Evolutionary conservation across 2,888 invertebrate genomes (phyloP), one percentile per base, ranked within the genome.

Genomic region (Drosophila mulleri): DNA sequence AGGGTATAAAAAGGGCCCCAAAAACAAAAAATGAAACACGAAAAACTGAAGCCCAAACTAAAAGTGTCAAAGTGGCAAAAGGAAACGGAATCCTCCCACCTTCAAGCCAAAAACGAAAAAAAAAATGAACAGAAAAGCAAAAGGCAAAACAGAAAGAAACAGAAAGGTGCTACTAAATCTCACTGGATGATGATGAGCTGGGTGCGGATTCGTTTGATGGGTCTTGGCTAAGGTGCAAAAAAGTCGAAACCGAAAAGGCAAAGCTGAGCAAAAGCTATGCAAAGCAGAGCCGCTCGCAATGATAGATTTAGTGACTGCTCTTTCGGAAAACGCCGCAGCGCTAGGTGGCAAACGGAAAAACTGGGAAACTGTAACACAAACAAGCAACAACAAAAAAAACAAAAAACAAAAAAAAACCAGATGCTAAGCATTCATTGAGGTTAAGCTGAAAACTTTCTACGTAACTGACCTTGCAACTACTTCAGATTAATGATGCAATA

Each of bases 1-100:
- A n/a, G n/a, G n/a, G n/a, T n/a, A n/a, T n/a, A 29, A 58, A 62
- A 59, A 26, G 60, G 41, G 35, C 26, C 11, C 26, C 7, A 65
- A 45, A 65, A 20, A 20, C 7, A 63, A 63, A 65, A 65, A 48
- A 48, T 29, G 62, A 63, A 63, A 59, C 61, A 52, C 67, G 62
- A 41, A 54, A 67, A 78, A 56, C 71, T 69, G 58, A 68, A 64
- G 69, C 69, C 74, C 57, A 78, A 79, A 84, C 85, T 87, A 80
- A 89, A 85, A 89, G 84, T 87, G 88, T 87, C 88, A 82, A 87
- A 87, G 87, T 68, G 89, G 78, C 79, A 74, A 78, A 80, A 73
- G 76, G 67, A 78, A 84, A 70, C 65, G 73, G 50, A 29, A 54
- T 59, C 60, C 59, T 47, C 45, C 53, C 54, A n/a, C 47, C 67